A percentile compares a stretch with the other conserved stretches of the same genome.
These are phyloP conservation scores for Pseudorectes ferrugineus DNA, from an alignment of 2,113 vertebrate genomes.

Conservation along the genomic window DNA sequence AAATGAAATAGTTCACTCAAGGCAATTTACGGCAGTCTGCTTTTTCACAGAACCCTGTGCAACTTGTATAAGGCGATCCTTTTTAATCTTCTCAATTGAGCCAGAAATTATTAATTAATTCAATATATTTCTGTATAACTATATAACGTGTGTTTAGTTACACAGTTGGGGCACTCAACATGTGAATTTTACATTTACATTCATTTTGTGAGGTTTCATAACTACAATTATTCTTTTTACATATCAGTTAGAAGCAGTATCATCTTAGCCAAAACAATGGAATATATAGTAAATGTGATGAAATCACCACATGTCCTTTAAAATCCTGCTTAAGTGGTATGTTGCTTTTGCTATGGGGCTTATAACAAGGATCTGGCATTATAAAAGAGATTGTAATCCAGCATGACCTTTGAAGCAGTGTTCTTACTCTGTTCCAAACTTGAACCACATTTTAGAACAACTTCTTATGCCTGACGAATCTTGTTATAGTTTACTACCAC, in stretches of 20 bases:
- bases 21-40: constrained; percentile 14
- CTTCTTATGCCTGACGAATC: background rate
- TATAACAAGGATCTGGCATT: background rate
- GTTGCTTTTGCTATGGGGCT: background rate
- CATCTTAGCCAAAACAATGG: background rate
- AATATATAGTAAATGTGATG: background rate
- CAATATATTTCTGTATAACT: constrained; percentile 33
- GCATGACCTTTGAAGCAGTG: background rate
- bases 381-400: background rate
- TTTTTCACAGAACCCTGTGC: constrained; percentile 21
- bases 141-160: background rate
- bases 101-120: background rate
- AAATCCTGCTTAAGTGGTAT: background rate
- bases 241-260: constrained; percentile 16
- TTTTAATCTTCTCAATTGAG: background rate
- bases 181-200: constrained; percentile 45
- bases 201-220: constrained; percentile 17
- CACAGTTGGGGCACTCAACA: constrained; percentile 2
- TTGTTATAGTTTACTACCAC: background rate
- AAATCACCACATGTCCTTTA: background rate
- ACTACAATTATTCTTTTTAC: background rate
- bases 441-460: background rate
- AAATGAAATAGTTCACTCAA: constrained; percentile 22
- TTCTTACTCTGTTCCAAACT: background rate
- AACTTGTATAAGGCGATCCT: background rate